phyloP scores from a whole-genome alignment of 2,113 vertebrate species.

The Neodon shergylaensis region DNA sequence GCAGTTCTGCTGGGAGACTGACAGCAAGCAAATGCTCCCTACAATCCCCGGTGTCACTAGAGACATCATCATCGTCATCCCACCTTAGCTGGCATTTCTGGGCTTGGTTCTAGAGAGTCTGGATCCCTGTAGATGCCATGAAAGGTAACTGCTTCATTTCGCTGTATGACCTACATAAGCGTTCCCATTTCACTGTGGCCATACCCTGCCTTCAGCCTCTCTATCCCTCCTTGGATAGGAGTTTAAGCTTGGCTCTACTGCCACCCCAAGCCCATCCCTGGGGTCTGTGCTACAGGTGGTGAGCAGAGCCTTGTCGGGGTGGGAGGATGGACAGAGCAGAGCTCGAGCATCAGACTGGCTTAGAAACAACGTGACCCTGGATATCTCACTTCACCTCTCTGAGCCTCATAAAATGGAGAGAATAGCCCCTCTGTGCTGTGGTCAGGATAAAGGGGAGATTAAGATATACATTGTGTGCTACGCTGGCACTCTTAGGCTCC shows the following conservation, averaged over 20 bases:
- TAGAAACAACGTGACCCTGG: background rate
- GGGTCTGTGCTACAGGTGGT: background rate
- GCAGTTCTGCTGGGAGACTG: background rate
- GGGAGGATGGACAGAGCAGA: background rate
- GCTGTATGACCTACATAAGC: background rate
- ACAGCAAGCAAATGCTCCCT: background rate
- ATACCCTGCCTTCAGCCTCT: background rate
- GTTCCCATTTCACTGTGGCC: background rate
- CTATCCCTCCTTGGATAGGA: background rate
- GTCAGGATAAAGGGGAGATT: background rate
- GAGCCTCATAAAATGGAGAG: background rate
- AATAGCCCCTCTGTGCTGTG: background rate
- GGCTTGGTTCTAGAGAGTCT: conserved; percentile 10
- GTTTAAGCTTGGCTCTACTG: background rate
- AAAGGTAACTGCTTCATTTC: background rate
- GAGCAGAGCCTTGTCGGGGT: background rate
- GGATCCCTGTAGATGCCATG: background rate
- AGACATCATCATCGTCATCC: background rate
- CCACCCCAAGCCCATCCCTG: background rate
- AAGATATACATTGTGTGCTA: accelerated
- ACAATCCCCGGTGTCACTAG: background rate
- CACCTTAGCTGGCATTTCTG: background rate
- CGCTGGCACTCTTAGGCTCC: background rate
- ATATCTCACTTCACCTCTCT: background rate
- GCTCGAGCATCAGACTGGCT: background rate